Evolutionary conservation across 2,797 vertebrate genomes (phyloP), one percentile per base, ranked within the genome.

Genomic region (Balearica regulorum): DNA sequence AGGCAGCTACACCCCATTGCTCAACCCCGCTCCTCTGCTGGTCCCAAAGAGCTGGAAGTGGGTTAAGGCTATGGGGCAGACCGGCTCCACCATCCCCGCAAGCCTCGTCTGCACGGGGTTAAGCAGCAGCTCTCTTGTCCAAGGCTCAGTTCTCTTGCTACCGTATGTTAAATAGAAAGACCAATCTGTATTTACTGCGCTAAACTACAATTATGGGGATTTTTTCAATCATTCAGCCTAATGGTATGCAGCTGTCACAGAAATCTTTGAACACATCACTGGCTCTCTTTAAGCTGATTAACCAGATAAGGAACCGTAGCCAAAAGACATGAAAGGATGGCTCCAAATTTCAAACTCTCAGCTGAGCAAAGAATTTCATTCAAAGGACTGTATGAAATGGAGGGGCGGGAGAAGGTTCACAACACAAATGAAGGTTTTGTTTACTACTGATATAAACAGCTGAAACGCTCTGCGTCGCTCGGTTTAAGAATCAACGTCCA

Each of bases 241-340:
- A 93, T 93, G 69, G 87, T 46, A 87, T 79, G 81, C 93, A 93
- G 93, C 84, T 96, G 91, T 83, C 91, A 94, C 55, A 90, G 91
- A 87, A 94, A 79, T 96, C 92, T 94, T 88, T 91, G 70, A 92
- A 92, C 82, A 95, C 89, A 93, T 83, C 84, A 57, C 72, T 86
- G 79, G 69, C 60, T 93, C 35, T 78, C 90, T 94, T 94, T 91
- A 90, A 95, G 81, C 54, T 92, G 81, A 96, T 95, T 92, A 95
- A 85, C 76, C 48, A 93, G 89, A 89, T 83, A 94, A 78, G 18
- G 69, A 95, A 85, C 51, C 4, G 18, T 69, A 93, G 96, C 90
- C 90, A 96, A 91, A 96, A 91, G 89, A 95, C 54, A 39, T 66
- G 84, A 91, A 96, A 96, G 49, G 54, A 96, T 55, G 49, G 69